Evolutionary conservation across 92 coral and sea anemone species (phyloP).

Genomic region (Umimayanthus chanpuru): DNA sequence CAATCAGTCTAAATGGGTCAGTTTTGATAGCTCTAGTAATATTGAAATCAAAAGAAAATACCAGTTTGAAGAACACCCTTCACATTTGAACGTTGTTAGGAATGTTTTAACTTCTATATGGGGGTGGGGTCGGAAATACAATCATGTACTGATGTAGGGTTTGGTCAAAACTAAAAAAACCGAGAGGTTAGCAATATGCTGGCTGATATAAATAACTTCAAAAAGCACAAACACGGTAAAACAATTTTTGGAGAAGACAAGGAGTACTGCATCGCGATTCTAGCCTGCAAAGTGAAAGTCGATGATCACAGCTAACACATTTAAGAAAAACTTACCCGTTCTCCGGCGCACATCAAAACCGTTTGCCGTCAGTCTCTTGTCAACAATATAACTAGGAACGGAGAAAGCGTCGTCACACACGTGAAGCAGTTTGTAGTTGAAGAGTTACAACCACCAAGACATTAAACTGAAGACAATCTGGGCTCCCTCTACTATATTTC

Average conservation of each 20-base stretch:
- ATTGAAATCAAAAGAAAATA: no score
- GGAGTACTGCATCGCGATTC: neutral
- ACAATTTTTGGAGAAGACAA: neutral
- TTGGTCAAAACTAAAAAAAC: neutral
- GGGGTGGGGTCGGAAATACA: neutral
- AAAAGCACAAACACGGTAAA: neutral
- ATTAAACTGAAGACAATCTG: neutral
- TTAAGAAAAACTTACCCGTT: conserved; percentile 56
- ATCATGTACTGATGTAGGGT: no score
- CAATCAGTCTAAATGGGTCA: neutral
- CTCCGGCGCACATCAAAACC: conserved; percentile 90
- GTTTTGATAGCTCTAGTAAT: neutral
- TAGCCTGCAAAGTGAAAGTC: neutral
- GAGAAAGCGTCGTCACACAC: neutral
- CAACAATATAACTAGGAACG: conserved; percentile 62
- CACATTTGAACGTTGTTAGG: neutral
- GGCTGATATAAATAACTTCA: neutral
- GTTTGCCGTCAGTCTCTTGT: conserved; percentile 78
- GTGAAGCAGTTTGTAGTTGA: neutral
- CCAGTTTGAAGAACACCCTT: neutral
- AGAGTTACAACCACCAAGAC: neutral
- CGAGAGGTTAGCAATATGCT: neutral
- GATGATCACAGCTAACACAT: neutral
- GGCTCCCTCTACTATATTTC: no score
- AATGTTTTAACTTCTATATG: neutral